Conservation (phyloP, 2,797 vertebrate genomes). For the Lepilemur ruficaudatus region DNA sequence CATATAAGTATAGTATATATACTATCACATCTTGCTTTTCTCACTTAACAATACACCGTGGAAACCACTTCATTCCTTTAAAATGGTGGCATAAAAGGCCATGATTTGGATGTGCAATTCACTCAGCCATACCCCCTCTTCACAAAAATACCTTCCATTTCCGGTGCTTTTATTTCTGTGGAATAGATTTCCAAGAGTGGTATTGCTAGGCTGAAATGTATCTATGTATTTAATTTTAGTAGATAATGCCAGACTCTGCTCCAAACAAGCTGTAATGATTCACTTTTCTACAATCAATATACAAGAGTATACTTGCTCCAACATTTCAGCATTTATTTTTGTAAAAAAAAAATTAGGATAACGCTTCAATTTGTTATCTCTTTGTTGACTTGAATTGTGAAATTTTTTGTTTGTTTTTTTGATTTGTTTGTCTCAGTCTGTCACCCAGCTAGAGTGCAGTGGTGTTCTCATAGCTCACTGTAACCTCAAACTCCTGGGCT, state of each 20-base stretch:
- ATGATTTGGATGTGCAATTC: not conserved
- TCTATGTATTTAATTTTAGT: conserved; percentile 25
- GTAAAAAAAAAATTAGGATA: conserved; percentile 1
- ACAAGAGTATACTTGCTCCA: not conserved
- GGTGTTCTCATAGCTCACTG: too few relatives aligned
- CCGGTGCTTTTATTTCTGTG: conserved; percentile 13
- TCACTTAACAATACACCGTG: conserved; percentile 12
- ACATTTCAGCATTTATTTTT: not conserved
- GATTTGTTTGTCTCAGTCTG: too few relatives aligned
- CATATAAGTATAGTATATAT: not conserved
- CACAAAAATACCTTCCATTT: conserved; percentile 10
- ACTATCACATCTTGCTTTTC: conserved; percentile 18
- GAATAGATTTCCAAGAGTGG: conserved; percentile 7
- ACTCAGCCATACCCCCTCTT: not conserved
- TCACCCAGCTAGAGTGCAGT: too few relatives aligned
- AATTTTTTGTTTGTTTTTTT: not conserved
- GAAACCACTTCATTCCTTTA: conserved; percentile 39
- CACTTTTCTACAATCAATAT: not conserved
- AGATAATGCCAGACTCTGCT: conserved; percentile 33
- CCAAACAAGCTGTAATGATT: not conserved
- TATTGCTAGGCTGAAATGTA: not conserved
- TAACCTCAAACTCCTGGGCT: too few relatives aligned
- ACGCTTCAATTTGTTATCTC: not conserved
- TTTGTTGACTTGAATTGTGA: conserved; percentile 23
- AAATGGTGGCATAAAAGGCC: not conserved